Base-by-base conservation (phyloP, 1,140 invertebrate species). In the Microvelia longipes region DNA sequence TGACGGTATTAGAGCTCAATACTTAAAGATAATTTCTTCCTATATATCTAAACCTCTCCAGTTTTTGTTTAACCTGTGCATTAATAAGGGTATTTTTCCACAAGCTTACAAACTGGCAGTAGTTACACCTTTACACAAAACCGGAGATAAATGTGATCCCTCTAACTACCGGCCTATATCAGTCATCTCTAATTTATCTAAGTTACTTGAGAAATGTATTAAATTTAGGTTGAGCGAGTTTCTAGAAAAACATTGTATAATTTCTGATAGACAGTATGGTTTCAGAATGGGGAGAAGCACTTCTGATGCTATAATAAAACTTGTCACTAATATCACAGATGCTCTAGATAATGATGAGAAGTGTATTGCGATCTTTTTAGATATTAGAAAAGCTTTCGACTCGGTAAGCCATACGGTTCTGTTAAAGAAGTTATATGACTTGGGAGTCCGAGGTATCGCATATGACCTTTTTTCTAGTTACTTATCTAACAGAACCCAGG, bases 261-360 rank as follows among this genome's bases (percentile, higher is more conserved):
- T 65, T 11, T 65, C 63, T 24, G 26, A 27, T 24, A 65, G 63
- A 65, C 63, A 65, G 24, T 65, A 65, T 24, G 63, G 63, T 65
- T 65, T 65, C 26, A 65, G n/a, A 24, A n/a, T 24, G 26, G 63
- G 63, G 2, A 5, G 35, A 11, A 50, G 35, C 19, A 50, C 35
- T 50, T 50, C 35, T 19, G 35, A 50, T 19, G 35, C 35, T 50
- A 50, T 50, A 50, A 11, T 50, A 50, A 50, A 19, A 50, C 35
- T 50, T 50, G 19, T 50, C 35, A 50, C 35, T 19, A 50, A 50
- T 50, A 50, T 50, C 19, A 50, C 35, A 11, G 19, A 50, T 50
- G 35, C 5, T 50, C 5, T 50, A 5, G 35, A 50, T 50, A 50
- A 50, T 50, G 19, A 50, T 50, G 35, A 50, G 19, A 50, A 50